Conservation (phyloP, 1,140 invertebrate genomes). For the Mylabris phalerata region DNA sequence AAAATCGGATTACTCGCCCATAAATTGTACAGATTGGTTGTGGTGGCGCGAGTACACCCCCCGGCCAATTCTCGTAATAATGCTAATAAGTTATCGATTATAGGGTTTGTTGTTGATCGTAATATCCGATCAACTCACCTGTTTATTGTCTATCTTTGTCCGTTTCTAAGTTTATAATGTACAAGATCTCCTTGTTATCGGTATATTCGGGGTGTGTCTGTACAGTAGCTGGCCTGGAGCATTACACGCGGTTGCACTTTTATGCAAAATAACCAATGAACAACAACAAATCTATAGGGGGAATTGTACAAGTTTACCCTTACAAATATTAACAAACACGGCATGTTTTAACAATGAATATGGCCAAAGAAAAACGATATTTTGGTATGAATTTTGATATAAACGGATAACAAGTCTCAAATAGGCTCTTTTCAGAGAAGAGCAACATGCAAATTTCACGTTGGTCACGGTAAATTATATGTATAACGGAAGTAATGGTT, state of each 20-base stretch:
- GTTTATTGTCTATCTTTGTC: background rate
- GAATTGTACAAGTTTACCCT: too few relatives aligned
- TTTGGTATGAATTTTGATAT: too few relatives aligned
- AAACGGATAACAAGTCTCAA: too few relatives aligned
- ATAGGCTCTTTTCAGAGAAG: too few relatives aligned
- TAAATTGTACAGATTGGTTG: background rate
- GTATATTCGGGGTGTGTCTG: slow-evolving; percentile 22
- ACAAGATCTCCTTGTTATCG: slow-evolving; percentile 11
- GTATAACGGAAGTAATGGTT: too few relatives aligned
- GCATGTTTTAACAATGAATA: too few relatives aligned
- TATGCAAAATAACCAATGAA: slow-evolving; percentile 20
- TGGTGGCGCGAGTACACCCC: slow-evolving; percentile 9
- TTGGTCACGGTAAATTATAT: too few relatives aligned
- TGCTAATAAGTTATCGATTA: slow-evolving; percentile 30
- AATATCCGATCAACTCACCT: slow-evolving; percentile 25
- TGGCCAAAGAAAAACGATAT: too few relatives aligned
- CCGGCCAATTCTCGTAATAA: slow-evolving; percentile 27
- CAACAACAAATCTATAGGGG: too few relatives aligned
- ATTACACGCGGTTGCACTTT: slow-evolving; percentile 24
- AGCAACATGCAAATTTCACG: too few relatives aligned
- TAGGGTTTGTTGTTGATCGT: slow-evolving; percentile 22
- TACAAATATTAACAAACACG: too few relatives aligned
- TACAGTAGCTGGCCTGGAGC: slow-evolving; percentile 26
- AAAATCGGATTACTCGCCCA: background rate
- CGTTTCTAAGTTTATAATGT: slow-evolving; percentile 4